Conservation (phyloP, 2,888 invertebrate species). For the Ectropis crepuscularia region DNA sequence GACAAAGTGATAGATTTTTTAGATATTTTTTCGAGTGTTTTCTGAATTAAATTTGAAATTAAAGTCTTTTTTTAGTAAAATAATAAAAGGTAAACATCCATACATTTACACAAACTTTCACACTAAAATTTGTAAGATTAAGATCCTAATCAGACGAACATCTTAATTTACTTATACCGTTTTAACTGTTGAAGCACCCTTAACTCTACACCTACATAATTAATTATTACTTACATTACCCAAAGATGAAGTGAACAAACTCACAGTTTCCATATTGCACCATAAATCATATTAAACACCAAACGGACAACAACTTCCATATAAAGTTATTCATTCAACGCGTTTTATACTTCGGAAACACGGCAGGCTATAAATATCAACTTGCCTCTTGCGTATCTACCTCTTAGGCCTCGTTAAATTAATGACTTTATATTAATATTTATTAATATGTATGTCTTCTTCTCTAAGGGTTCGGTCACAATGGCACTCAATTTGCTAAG, state of each 20-base stretch:
- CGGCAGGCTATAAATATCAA: constrained; percentile 75
- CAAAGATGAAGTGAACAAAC: constrained; percentile 34
- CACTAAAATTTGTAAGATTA: too few species aligned
- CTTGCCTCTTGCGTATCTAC: constrained; percentile 73
- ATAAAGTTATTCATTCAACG: constrained; percentile 43
- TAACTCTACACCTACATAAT: too few species aligned
- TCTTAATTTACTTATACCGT: not conserved
- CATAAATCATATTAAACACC: constrained; percentile 51
- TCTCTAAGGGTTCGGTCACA: constrained; percentile 50
- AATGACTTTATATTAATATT: constrained; percentile 80
- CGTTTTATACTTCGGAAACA: constrained; percentile 62
- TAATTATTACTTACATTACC: not conserved
- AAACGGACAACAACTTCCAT: constrained; percentile 49
- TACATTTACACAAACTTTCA: too few species aligned
- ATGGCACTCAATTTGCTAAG: too few species aligned
- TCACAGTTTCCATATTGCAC: constrained; percentile 44
- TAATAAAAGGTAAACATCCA: too few species aligned
- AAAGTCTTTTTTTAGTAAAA: too few species aligned
- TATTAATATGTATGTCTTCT: constrained; percentile 60
- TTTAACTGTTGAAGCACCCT: too few species aligned
- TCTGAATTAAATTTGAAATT: too few species aligned
- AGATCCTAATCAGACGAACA: not conserved
- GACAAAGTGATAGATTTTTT: too few species aligned
- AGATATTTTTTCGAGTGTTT: too few species aligned
- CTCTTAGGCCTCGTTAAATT: constrained; percentile 80